Evolutionary conservation across 2,113 vertebrate genomes (phyloP).

Genomic region (Casuarius casuarius): DNA sequence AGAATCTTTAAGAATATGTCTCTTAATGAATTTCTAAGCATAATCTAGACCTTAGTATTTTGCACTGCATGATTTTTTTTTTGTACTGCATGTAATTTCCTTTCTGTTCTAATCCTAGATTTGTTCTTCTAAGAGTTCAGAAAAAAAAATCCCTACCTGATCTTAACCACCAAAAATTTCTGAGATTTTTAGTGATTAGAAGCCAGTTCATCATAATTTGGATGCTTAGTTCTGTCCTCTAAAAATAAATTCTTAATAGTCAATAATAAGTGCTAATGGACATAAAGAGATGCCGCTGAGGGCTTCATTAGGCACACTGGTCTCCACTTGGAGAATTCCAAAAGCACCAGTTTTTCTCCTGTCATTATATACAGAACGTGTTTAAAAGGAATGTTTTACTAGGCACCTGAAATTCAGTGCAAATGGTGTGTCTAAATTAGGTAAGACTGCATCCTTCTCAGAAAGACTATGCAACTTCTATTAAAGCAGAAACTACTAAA

Average conservation of each 20-base stretch:
- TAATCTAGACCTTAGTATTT: not conserved
- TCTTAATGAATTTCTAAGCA: not conserved
- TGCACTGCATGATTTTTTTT: not conserved
- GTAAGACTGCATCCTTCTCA: not conserved
- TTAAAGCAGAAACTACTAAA: not conserved
- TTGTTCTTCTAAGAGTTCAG: not conserved
- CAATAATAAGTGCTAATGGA: not conserved
- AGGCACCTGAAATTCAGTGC: not conserved
- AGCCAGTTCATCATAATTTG: not conserved
- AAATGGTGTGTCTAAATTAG: not conserved
- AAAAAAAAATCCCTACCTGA: accelerated
- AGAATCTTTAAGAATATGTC: not conserved
- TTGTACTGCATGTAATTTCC: not conserved
- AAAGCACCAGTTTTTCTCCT: not conserved
- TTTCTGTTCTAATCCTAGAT: not conserved
- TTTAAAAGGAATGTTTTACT: not conserved
- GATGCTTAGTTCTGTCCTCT: not conserved
- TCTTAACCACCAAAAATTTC: not conserved
- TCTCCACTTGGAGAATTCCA: not conserved
- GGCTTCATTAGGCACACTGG: not conserved
- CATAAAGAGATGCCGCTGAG: not conserved
- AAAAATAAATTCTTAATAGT: not conserved
- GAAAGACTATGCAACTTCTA: not conserved
- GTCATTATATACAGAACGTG: not conserved
- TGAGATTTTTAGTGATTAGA: not conserved